A percentile compares a stretch with the other conserved stretches of the same genome.
phyloP scores from a whole-genome alignment of 1,140 invertebrate species.

The Notospermus geniculatus region DNA sequence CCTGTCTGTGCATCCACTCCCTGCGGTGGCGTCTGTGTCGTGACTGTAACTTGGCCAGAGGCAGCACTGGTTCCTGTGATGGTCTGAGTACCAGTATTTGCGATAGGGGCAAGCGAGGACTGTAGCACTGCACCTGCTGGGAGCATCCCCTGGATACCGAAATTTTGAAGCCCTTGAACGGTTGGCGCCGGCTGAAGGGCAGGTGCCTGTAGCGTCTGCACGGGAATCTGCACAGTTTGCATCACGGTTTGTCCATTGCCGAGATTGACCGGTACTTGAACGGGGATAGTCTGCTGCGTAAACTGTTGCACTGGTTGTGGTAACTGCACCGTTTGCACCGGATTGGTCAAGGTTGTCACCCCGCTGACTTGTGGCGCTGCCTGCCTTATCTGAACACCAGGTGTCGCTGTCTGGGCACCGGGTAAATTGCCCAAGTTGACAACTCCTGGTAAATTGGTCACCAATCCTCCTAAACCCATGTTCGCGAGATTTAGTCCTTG shows the following conservation, averaged over 20 bases:
- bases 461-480: constrained; percentile 2
- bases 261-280: constrained; percentile 73
- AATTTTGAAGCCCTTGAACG: neutral
- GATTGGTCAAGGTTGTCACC: constrained; percentile 40
- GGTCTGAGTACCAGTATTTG: neutral
- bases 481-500: constrained; percentile 51
- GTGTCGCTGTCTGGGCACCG: constrained; percentile 63
- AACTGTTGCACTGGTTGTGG: constrained; percentile 43
- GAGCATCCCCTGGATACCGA: too few relatives aligned
- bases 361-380: too few relatives aligned
- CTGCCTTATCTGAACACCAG: too few relatives aligned
- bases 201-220: constrained; percentile 69
- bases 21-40: neutral
- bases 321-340: constrained; percentile 70
- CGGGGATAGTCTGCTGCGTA: constrained; percentile 27
- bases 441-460: constrained; percentile 19
- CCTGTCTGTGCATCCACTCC: constrained; percentile 3
- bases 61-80: neutral
- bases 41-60: constrained; percentile 1
- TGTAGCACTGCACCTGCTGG: neutral
- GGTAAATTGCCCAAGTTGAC: constrained; percentile 26
- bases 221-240: constrained; percentile 35
- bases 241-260: constrained; percentile 77
- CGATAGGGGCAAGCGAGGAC: neutral
- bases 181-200: constrained; percentile 63